Percentiles rank a stretch among this genome's conserved stretches.
phyloP scores from a whole-genome alignment of 2,888 invertebrate genomes.

The Diloba caeruleocephala region DNA sequence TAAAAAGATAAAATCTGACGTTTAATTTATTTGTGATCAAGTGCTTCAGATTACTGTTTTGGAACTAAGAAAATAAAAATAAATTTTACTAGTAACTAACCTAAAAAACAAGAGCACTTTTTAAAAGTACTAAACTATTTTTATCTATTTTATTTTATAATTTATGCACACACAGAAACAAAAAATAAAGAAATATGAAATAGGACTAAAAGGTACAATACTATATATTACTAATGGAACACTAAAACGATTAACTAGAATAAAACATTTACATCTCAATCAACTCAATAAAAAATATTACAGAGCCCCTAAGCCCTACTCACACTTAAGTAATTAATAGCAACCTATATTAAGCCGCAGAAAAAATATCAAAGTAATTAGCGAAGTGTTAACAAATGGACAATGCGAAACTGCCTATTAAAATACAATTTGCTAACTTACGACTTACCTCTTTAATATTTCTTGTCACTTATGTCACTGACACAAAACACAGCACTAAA shows the following conservation, averaged over 20 bases:
- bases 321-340: conserved; percentile 27
- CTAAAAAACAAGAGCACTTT: no score
- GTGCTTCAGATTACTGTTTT: no score
- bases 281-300: conserved; percentile 18
- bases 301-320: conserved; percentile 13
- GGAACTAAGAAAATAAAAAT: no score
- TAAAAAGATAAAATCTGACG: no score
- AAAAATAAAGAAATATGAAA: no score
- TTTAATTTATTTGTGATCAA: no score
- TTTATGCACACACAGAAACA: no score
- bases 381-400: conserved; percentile 39
- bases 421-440: conserved; percentile 19
- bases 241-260: conserved; percentile 3
- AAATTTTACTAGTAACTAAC: no score
- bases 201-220: no score
- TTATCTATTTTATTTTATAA: no score
- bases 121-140: no score
- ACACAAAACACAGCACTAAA: conserved; percentile 59
- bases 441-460: conserved; percentile 52
- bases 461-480: conserved; percentile 46
- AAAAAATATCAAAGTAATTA: conserved; percentile 34
- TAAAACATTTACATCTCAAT: conserved; percentile 28
- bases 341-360: conserved; percentile 12
- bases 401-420: conserved; percentile 20
- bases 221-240: neutral